Evolutionary conservation across 2,113 vertebrate species (phyloP), one percentile per base, ranked within the genome.

Genomic region (Enhydra lutris): DNA sequence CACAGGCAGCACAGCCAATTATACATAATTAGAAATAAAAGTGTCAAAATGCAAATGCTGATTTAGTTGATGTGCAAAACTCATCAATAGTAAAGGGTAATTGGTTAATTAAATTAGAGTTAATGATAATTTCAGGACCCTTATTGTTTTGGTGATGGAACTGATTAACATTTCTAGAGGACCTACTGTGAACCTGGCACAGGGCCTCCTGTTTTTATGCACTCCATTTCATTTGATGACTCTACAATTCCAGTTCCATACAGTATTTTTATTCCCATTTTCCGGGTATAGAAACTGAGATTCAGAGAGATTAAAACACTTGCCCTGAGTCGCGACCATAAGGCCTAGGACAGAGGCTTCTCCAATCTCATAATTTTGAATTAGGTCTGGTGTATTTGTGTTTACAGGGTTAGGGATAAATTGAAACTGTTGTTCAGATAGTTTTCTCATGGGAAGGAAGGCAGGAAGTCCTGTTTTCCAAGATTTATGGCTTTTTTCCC

Each of bases 361-460:
- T 87, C 34, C 26, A 81, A 0, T 71, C 80, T 65, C 67, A 81
- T 85, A 55, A 88, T 76, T 96, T 85, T 95, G n/a, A 81, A 42
- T 94, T 82, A 52, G 47, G 15, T 95, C 52, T 83, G 20, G 59
- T n/a, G 71, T 86, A 83, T 92, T 97, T 95, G 59, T 23, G 6
- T 92, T 92, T 67, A 79, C 14, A 55, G 20, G 18, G 15, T 52
- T 86, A 83, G 21, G 34, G 34, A 47, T 61, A 96, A 83, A 81
- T 73, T 82, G 31, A 85, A 96, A 96, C 45, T 85, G 23, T 61
- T 61, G 57, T 50, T 96, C 87, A 85, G 50, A 94, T 92, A 82
- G 71, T 95, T 98, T 97, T 97, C 94, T 97, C 97, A 97, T 97
- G 97, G 96, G 97, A 97, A 94, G 83, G 73, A 47, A 95, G 80